Base-by-base conservation (phyloP, 2,113 vertebrate genomes). In the Melanocharis versteri region DNA sequence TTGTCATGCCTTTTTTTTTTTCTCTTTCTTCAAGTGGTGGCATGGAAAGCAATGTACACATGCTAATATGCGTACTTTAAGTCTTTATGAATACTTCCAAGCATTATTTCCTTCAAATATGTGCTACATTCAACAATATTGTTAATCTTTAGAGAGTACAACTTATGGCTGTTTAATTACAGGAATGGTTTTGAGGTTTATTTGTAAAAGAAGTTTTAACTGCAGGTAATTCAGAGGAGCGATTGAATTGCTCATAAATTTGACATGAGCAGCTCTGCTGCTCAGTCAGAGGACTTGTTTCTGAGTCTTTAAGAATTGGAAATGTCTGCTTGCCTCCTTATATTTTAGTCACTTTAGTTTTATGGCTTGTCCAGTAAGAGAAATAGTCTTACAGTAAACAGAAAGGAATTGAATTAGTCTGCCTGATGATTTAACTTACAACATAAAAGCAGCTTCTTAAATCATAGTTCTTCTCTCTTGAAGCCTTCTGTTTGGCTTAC, bases 161-260 rank as follows among this genome's bases (percentile, higher is more conserved):
- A 80, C 31, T 91, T 94, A 84, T 54, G 33, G 30, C 18, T 95
- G 8, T 64, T 90, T 96, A 94, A 89, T 95, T 92, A 27, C 30
- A 95, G 54, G 57, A 85, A 91, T 87, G 70, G 77, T 90, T 95
- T 90, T 64, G 86, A 93, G 47, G 21, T 92, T 94, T 96, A 85
- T 39, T 14, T 94, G 62, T 84, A 76, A 82, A 75, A 91, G 87
- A 88, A 77, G 27, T 95, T 95, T 95, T 91, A 94, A 87, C 37
- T 95, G 84, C 82, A 94, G 57, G 87, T 73, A 96, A 94, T 94
- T 96, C 71, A 76, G 81, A 89, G 90, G 87, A 94, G 35, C 68
- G 60, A 68, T 92, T 95, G 73, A 94, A 93, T 93, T 95, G 65
- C 80, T 94, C 28, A 39, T 97, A 96, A 96, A 96, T 96, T 79